Conservation (phyloP, 2,113 vertebrate genomes). For the Hypomesus transpacificus region DNA sequence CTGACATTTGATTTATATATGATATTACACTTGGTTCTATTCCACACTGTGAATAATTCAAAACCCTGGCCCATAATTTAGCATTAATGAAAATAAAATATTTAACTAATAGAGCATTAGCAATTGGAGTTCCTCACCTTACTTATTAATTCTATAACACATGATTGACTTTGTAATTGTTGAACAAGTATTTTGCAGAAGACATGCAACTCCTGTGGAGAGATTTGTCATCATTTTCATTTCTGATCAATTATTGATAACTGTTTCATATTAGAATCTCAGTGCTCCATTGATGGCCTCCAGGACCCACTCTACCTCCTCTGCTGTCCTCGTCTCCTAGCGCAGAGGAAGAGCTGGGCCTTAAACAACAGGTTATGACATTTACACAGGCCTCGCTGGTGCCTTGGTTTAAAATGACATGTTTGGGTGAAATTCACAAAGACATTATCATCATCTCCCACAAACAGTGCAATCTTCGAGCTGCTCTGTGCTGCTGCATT, state of each 20-base stretch:
- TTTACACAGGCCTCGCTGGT: conserved; percentile 53
- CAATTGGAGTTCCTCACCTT: conserved; percentile 59
- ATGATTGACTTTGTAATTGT: conserved; percentile 63
- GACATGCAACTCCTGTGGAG: conserved; percentile 38
- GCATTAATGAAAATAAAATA: conserved; percentile 61
- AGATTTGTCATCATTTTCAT: conserved; percentile 43
- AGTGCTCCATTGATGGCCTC: not conserved
- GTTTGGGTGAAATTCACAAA: conserved; percentile 73
- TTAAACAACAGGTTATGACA: conserved; percentile 61
- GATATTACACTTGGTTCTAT: conserved; percentile 43
- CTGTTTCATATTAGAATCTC: conserved; percentile 33
- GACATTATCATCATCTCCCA: conserved; percentile 68
- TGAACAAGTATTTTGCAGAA: conserved; percentile 54
- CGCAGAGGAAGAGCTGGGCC: conserved; percentile 21
- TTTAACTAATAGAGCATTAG: conserved; percentile 63
- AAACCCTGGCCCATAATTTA: conserved; percentile 43
- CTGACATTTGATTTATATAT: conserved; percentile 57
- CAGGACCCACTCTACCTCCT: not conserved
- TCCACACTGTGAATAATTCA: conserved; percentile 57
- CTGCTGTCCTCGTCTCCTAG: not conserved
- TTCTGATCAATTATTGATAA: conserved; percentile 45
- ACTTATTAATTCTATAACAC: conserved; percentile 54
- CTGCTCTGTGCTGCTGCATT: conserved; percentile 37
- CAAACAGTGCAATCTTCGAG: conserved; percentile 65
- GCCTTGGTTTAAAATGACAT: conserved; percentile 65